A percentile compares a stretch with the other conserved stretches of the same genome.
Conservation (phyloP, 2,888 invertebrate species). For the Asteroscopus sphinx region DNA sequence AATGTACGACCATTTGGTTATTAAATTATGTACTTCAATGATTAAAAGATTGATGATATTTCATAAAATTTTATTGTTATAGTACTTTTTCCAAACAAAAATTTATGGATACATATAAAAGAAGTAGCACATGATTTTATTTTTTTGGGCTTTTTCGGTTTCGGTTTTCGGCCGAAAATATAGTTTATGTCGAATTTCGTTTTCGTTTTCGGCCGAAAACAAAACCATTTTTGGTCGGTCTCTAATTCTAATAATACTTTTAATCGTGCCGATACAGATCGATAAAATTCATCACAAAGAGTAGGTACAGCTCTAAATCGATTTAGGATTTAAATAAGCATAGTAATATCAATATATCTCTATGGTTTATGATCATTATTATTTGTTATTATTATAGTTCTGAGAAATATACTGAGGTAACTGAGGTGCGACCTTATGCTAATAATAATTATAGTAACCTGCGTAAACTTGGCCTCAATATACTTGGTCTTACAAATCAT, state of each 20-base stretch:
- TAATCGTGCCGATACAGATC: not conserved
- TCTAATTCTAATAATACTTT: too few relatives aligned
- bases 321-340: conserved; percentile 17
- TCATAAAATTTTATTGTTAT: too few relatives aligned
- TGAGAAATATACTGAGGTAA: conserved; percentile 2
- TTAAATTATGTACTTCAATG: too few relatives aligned
- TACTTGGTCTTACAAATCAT: conserved; percentile 4
- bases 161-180: too few relatives aligned
- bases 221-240: too few relatives aligned
- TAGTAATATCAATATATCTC: conserved; percentile 6
- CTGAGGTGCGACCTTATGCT: not conserved
- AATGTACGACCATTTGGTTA: too few relatives aligned
- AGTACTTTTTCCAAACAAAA: not conserved
- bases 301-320: not conserved
- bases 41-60: too few relatives aligned
- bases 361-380: not conserved
- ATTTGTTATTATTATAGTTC: not conserved
- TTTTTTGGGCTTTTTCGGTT: too few relatives aligned
- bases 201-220: too few relatives aligned
- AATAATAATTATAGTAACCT: not conserved
- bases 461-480: conserved; percentile 15
- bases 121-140: too few relatives aligned
- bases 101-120: too few relatives aligned
- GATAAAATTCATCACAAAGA: not conserved
- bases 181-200: too few relatives aligned